A percentile compares a stretch with the other conserved stretches of the same genome.
These are phyloP conservation scores for Fratercula arctica DNA, from an alignment of 2,797 vertebrate genomes.

Conservation along the genomic window DNA sequence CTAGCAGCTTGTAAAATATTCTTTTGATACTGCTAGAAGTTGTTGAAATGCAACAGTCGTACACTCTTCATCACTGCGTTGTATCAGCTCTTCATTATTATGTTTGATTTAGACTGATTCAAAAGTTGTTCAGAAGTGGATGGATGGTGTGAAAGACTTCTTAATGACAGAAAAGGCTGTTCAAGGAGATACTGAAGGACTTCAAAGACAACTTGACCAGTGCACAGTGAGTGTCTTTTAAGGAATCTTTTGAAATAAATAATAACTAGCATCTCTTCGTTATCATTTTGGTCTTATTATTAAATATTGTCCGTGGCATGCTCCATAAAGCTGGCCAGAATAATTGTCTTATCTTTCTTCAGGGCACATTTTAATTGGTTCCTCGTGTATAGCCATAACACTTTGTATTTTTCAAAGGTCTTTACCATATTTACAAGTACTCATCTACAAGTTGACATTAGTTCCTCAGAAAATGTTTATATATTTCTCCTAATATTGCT, in stretches of 20 bases:
- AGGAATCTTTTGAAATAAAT: not conserved
- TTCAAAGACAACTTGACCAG: constrained; percentile 87
- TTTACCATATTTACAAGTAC: not conserved
- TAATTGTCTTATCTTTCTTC: not conserved
- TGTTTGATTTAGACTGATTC: constrained; percentile 79
- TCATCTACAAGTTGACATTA: not conserved
- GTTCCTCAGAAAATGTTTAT: not conserved
- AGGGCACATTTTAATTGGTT: not conserved
- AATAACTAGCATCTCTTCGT: not conserved
- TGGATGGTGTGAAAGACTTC: constrained; percentile 85
- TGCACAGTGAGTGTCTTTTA: constrained; percentile 82
- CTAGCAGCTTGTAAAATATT: not conserved
- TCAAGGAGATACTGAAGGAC: constrained; percentile 73
- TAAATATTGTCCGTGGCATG: not conserved
- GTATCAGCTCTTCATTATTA: not conserved
- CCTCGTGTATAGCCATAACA: not conserved
- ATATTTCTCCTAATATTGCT: not conserved
- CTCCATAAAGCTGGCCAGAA: not conserved
- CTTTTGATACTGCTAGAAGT: not conserved
- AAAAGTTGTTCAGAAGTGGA: constrained; percentile 86
- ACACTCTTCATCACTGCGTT: not conserved
- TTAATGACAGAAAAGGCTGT: constrained; percentile 81
- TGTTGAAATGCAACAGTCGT: not conserved
- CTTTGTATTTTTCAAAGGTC: not conserved
- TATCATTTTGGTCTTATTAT: constrained; percentile 7